Evolutionary conservation across 2,797 vertebrate genomes (phyloP), one percentile per base, ranked within the genome.

Genomic region (Anniella stebbinsi): DNA sequence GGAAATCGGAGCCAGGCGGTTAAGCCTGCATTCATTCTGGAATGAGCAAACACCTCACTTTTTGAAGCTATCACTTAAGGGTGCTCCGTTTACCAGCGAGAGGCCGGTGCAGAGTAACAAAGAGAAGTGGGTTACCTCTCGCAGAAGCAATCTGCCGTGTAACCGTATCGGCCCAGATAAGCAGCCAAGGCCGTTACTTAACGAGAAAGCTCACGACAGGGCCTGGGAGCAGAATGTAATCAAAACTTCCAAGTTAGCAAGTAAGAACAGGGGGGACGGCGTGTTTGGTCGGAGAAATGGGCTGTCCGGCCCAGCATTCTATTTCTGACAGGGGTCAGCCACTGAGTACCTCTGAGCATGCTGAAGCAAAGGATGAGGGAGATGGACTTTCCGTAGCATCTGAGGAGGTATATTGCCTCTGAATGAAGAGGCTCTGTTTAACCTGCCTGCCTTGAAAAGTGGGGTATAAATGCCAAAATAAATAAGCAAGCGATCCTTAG

Each of bases 1-100:
- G 86, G 89, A 96, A 94, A 94, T n/a, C 4, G 13, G 89, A 95
- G 94, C 90, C 94, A 92, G 89, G 8, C 80, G 80, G 28, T 81
- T 84, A 91, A 88, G 54, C 76, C 76, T 89, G 91, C 70, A 73
- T 88, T 82, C 87, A 89, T 86, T 88, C 89, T 87, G 54, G 89
- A 45, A 69, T 66, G 69, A 66, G 72, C 87, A 88, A 41, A 84
- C 76, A 13, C 89, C 89, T 87, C n/a, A 82, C 8, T 0, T 54
- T 33, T 54, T 82, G 83, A 91, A 95, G 77, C 45, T 67, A 89
- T 10, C 89, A 83, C 92, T 95, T 93, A 86, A 90, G 84, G 83
- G 75, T 81, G 80, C 78, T 84, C 90, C 48, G 75, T 70, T 92
- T 87, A 23, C 60, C 75, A 69, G 69, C 0, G 21, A 88, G 91